phyloP scores from a whole-genome alignment of 2,797 vertebrate species.

The Pyrocephalus nanus region DNA sequence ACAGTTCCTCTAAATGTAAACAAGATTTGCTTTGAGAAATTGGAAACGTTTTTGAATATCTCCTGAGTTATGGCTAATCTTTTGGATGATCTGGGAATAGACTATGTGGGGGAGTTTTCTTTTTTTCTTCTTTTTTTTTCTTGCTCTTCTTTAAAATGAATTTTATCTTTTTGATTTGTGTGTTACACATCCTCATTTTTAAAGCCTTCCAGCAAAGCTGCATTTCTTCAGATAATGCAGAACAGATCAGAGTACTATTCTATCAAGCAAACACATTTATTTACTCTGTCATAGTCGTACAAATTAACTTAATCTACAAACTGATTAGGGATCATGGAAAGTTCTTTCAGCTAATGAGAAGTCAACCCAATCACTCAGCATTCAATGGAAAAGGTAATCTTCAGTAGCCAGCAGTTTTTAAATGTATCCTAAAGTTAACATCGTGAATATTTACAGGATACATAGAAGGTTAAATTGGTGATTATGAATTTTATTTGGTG shows the following conservation, averaged over 20 bases:
- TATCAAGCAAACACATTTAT: not conserved
- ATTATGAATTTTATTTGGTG: not conserved
- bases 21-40: not conserved
- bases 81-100: not conserved
- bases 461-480: not conserved
- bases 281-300: rapidly evolving
- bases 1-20: not conserved
- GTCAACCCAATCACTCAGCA: not conserved
- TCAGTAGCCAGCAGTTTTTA: not conserved
- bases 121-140: not conserved
- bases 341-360: not conserved
- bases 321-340: not conserved
- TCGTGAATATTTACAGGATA: not conserved
- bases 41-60: not conserved
- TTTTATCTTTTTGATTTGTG: not conserved
- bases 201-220: not conserved
- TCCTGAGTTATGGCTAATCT: not conserved
- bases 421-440: not conserved
- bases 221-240: not conserved
- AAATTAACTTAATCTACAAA: not conserved
- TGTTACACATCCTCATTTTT: not conserved
- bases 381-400: not conserved
- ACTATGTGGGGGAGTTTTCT: no score
- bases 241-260: not conserved
- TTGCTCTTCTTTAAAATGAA: not conserved